Conservation (phyloP, 2,888 invertebrate species). For the Ypsolopha sequella region DNA sequence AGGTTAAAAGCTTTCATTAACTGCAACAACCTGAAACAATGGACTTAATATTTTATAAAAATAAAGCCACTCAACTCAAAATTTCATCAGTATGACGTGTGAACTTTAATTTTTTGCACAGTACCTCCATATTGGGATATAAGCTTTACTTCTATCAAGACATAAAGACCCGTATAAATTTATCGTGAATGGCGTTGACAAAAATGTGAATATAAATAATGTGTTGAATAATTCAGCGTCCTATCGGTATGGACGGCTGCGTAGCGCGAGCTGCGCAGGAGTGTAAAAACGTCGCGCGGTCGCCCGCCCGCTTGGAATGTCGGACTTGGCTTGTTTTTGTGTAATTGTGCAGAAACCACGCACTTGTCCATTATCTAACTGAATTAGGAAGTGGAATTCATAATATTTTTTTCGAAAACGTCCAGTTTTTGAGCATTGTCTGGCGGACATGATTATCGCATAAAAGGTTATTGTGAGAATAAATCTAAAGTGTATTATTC, state of each 20-base stretch:
- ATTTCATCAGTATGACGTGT: neutral
- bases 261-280: slow-evolving; percentile 8
- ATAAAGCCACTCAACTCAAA: too few relatives aligned
- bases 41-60: too few relatives aligned
- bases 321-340: slow-evolving; percentile 52
- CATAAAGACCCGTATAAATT: slow-evolving; percentile 67
- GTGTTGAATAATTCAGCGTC: slow-evolving; percentile 69
- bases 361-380: slow-evolving; percentile 68
- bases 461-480: neutral
- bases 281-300: slow-evolving; percentile 18
- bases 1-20: neutral
- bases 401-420: slow-evolving; percentile 23
- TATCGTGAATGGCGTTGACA: slow-evolving; percentile 66
- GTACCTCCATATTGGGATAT: slow-evolving; percentile 44
- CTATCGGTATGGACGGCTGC: slow-evolving; percentile 53
- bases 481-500: too few relatives aligned
- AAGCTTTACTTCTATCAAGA: slow-evolving; percentile 68
- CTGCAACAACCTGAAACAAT: too few relatives aligned
- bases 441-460: neutral
- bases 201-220: slow-evolving; percentile 69
- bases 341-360: slow-evolving; percentile 62
- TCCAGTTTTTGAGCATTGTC: slow-evolving; percentile 1
- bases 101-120: slow-evolving; percentile 29
- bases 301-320: slow-evolving; percentile 51
- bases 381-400: slow-evolving; percentile 39